Conservation (phyloP, 2,797 vertebrate genomes). For the Halcyon leucocephala region DNA sequence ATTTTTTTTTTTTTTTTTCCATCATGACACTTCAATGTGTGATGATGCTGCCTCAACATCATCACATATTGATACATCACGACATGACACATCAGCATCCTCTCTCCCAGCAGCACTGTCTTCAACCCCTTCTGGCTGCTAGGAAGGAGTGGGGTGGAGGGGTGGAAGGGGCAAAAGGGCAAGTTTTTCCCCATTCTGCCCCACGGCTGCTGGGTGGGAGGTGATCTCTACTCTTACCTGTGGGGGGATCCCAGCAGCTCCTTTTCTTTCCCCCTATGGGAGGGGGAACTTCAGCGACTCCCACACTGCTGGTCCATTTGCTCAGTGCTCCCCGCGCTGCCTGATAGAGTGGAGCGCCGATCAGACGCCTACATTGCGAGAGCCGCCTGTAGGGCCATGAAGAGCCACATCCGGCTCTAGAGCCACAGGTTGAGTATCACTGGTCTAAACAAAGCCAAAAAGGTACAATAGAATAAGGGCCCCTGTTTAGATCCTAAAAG, state of each 20-base stretch:
- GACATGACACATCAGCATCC: conserved; percentile 65
- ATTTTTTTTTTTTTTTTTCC: not conserved
- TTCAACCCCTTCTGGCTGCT: conserved; percentile 64
- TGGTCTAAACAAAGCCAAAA: conserved; percentile 81
- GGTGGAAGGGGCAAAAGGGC: conserved; percentile 67
- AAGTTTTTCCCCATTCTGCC: conserved; percentile 66
- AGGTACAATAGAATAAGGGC: conserved; percentile 81
- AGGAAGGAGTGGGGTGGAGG: conserved; percentile 60
- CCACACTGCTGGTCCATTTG: conserved; percentile 79
- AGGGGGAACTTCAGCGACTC: conserved; percentile 79
- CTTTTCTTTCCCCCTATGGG: conserved; percentile 79
- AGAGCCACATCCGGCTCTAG: conserved; percentile 80
- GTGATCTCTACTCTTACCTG: conserved; percentile 79
- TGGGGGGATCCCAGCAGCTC: conserved; percentile 79
- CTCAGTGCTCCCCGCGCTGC: conserved; percentile 78
- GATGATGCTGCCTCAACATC: conserved; percentile 42
- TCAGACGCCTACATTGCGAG: conserved; percentile 79
- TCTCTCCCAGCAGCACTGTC: conserved; percentile 65
- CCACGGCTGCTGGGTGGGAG: conserved; percentile 75
- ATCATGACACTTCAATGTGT: conserved; percentile 69
- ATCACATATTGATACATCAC: conserved; percentile 70
- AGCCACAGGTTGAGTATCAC: conserved; percentile 81
- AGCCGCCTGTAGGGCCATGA: conserved; percentile 79
- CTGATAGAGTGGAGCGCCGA: conserved; percentile 79
- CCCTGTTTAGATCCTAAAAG: conserved; percentile 76